A percentile compares a stretch with the other conserved stretches of the same genome.
phyloP scores from a whole-genome alignment of 2,797 vertebrate genomes.

The Chelonia mydas region DNA sequence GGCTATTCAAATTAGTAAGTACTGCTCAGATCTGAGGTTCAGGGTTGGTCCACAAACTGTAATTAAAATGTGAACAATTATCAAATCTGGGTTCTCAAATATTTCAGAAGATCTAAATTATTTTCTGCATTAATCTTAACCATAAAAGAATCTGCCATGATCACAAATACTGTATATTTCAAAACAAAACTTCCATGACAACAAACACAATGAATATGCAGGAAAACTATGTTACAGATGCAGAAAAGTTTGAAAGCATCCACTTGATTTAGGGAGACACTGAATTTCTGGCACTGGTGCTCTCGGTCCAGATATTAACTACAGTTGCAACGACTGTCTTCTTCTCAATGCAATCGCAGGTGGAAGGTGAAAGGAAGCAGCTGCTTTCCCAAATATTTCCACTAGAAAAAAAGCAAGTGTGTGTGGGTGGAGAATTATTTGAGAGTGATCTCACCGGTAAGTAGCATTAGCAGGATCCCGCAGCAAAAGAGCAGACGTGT shows the following conservation, averaged over 20 bases:
- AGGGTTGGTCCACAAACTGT: slow-evolving; percentile 41
- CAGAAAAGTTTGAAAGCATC: slow-evolving; percentile 24
- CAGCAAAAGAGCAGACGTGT: neutral
- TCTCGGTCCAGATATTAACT: neutral
- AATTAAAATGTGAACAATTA: slow-evolving; percentile 37
- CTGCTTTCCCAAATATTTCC: slow-evolving; percentile 5
- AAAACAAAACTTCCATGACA: neutral
- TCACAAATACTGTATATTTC: slow-evolving; percentile 27
- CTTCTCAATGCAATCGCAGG: neutral
- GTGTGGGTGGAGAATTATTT: neutral
- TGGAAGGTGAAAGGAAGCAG: neutral
- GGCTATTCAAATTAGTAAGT: neutral
- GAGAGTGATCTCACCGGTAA: slow-evolving; percentile 10
- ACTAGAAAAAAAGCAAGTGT: neutral
- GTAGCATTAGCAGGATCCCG: neutral
- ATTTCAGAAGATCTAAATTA: slow-evolving; percentile 39
- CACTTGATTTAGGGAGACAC: slow-evolving; percentile 4
- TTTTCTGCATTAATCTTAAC: slow-evolving; percentile 46
- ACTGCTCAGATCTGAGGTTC: neutral
- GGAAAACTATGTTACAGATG: slow-evolving; percentile 4
- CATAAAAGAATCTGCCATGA: slow-evolving; percentile 31
- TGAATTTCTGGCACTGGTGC: neutral
- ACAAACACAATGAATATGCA: neutral
- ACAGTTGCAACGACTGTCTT: neutral
- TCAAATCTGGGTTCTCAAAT: neutral